Conservation (phyloP, 2,888 invertebrate species). For the Lasioglossum figueresi region DNA sequence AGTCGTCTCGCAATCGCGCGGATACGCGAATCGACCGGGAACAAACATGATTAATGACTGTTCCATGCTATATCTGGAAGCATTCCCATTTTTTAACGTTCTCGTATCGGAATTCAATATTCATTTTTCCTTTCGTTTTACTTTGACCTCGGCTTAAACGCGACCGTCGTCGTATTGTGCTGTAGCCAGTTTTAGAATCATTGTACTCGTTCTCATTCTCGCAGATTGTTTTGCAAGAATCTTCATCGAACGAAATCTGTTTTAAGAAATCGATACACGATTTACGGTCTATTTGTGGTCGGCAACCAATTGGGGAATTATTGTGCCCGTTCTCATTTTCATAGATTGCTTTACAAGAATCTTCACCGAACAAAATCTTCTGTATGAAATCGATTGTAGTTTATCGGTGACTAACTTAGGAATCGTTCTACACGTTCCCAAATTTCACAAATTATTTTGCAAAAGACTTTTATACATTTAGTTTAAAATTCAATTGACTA, state of each 20-base stretch:
- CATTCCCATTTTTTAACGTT: conserved; percentile 2
- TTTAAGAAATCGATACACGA: neutral
- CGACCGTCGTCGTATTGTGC: neutral
- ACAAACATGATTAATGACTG: conserved; percentile 41
- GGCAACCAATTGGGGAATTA: too few species aligned
- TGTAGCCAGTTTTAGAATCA: neutral
- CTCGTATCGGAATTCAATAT: neutral
- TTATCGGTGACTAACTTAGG: too few species aligned
- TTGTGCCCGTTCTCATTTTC: too few species aligned
- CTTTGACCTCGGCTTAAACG: neutral
- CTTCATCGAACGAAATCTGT: neutral
- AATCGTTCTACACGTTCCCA: too few species aligned
- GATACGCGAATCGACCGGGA: conserved; percentile 7
- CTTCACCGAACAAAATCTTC: neutral
- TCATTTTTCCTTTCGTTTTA: neutral
- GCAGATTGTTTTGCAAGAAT: neutral
- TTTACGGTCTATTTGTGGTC: too few species aligned
- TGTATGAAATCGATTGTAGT: too few species aligned
- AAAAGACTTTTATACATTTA: too few species aligned
- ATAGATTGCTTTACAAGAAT: too few species aligned
- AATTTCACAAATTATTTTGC: too few species aligned
- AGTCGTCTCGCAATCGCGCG: conserved; percentile 17
- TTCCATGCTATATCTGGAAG: conserved; percentile 1
- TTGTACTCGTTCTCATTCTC: neutral
- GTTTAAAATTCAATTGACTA: too few species aligned